These are phyloP conservation scores for Zygothrica quintamaculata DNA, from an alignment of 2,888 invertebrate genomes.

Conservation along the genomic window DNA sequence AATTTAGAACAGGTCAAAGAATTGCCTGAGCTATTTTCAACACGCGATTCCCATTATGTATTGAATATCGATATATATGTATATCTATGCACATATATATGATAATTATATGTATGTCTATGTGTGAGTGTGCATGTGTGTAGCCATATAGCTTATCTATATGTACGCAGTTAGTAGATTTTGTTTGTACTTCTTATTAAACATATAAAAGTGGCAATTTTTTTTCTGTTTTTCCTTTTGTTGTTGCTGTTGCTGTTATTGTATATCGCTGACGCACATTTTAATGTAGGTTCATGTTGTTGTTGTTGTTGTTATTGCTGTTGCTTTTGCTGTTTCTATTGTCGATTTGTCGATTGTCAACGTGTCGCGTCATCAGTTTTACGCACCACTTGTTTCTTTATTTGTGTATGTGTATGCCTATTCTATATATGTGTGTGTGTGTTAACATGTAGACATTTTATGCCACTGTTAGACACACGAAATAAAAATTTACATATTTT, in stretches of 20 bases:
- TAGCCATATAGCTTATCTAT: background rate
- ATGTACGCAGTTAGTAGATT: conserved; percentile 6
- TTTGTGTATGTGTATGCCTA: conserved; percentile 4
- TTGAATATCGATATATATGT: too few species aligned
- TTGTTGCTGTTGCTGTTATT: background rate
- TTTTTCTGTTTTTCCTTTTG: conserved; percentile 14
- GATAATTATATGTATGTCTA: conserved; percentile 1
- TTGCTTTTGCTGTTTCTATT: conserved; percentile 28
- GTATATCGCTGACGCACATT: conserved; percentile 28
- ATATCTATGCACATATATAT: background rate
- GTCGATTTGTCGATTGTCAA: conserved; percentile 55
- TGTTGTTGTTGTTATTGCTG: conserved; percentile 8
- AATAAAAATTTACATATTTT: conserved; percentile 62
- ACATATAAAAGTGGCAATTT: conserved; percentile 10
- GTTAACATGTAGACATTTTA: conserved; percentile 28
- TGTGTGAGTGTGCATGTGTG: conserved; percentile 14
- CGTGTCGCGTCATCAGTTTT: conserved; percentile 75
- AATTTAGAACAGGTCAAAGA: too few species aligned
- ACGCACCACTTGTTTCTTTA: conserved; percentile 67
- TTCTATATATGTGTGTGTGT: conserved; percentile 9
- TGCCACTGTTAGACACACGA: conserved; percentile 24
- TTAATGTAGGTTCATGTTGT: conserved; percentile 43
- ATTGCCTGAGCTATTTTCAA: too few species aligned
- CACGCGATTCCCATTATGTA: too few species aligned
- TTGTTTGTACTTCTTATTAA: conserved; percentile 5